Conservation (phyloP, 1,140 invertebrate species). For the Dendroctonus ponderosae region DNA sequence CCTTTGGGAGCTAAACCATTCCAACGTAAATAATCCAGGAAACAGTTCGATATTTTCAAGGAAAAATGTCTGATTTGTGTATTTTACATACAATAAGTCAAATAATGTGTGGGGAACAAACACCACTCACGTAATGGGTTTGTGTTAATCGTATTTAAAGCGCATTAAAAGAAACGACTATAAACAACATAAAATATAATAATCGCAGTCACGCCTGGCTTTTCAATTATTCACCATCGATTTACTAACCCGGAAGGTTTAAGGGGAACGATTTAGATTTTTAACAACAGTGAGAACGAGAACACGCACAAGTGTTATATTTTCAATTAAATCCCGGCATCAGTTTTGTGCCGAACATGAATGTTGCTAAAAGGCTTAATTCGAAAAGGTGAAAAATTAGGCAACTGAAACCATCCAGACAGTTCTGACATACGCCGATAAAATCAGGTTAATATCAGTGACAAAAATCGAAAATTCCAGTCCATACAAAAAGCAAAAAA, state of each 20-base stretch:
- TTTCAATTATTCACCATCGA: too few species aligned
- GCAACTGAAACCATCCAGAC: not conserved
- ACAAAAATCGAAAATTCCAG: not conserved
- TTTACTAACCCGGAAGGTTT: too few species aligned
- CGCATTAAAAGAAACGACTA: not conserved
- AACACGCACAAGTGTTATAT: too few species aligned
- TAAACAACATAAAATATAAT: not conserved
- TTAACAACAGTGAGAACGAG: too few species aligned
- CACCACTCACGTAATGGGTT: not conserved
- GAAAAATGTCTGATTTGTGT: too few species aligned
- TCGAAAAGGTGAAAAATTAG: not conserved
- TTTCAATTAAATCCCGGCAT: not conserved
- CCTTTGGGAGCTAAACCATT: too few species aligned
- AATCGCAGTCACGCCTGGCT: not conserved
- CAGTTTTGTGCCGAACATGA: not conserved
- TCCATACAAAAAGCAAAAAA: not conserved
- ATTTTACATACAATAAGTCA: too few species aligned
- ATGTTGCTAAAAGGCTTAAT: not conserved
- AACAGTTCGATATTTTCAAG: too few species aligned
- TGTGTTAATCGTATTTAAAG: too few species aligned
- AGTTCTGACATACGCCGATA: not conserved
- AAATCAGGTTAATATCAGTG: not conserved
- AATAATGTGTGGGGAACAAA: not conserved
- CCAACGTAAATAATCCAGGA: too few species aligned
- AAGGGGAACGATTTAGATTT: too few species aligned